phyloP scores from a whole-genome alignment of 2,113 vertebrate species.

The Dromaius novaehollandiae region DNA sequence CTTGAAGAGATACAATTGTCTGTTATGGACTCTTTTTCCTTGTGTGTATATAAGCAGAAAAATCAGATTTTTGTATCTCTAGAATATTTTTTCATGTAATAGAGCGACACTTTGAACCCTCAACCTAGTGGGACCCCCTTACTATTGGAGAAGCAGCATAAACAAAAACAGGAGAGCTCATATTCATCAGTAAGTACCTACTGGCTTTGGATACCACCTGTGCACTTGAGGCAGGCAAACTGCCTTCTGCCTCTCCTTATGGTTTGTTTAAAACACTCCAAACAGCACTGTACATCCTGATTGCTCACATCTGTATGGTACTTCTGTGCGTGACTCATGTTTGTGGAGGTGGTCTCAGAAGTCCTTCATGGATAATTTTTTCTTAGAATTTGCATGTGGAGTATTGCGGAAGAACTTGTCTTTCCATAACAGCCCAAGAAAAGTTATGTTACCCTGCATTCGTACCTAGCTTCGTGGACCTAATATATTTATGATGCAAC shows the following conservation, averaged over 20 bases:
- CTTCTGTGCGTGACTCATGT: not conserved
- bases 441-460: not conserved
- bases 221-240: not conserved
- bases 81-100: not conserved
- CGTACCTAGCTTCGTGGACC: not conserved
- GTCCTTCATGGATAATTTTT: not conserved
- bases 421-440: not conserved
- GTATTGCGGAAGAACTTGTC: not conserved
- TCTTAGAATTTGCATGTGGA: not conserved
- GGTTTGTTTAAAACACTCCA: not conserved
- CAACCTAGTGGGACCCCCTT: not conserved
- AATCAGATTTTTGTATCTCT: not conserved
- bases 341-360: not conserved
- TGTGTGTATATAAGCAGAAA: not conserved
- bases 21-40: not conserved
- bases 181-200: not conserved
- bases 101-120: not conserved
- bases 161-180: not conserved
- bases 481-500: not conserved
- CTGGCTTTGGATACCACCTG: not conserved
- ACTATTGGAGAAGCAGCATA: not conserved
- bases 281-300: not conserved
- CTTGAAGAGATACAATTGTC: not conserved
- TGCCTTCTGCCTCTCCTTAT: not conserved
- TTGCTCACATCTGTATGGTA: not conserved